These are phyloP conservation scores for Isurus oxyrinchus DNA, from an alignment of 2,113 vertebrate genomes.

Conservation along the genomic window DNA sequence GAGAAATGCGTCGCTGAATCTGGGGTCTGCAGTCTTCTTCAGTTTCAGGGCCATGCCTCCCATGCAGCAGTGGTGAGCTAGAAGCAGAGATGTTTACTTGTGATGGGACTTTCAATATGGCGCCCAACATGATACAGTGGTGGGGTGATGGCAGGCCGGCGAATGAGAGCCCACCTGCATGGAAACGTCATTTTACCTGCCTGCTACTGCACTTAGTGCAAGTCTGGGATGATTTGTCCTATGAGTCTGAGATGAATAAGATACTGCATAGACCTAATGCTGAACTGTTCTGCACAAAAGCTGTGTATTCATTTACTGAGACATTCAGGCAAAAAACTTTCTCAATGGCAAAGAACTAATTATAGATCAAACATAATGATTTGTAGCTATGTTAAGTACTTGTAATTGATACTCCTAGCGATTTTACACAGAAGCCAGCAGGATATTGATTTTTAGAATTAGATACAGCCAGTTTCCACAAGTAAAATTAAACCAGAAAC, in stretches of 20 bases:
- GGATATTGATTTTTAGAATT: conserved; percentile 33
- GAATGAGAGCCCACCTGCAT: too few relatives aligned
- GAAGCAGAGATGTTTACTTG: too few relatives aligned
- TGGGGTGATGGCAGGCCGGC: too few relatives aligned
- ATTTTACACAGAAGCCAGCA: conserved; percentile 24
- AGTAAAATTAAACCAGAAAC: conserved; percentile 31
- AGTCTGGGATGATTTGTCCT: too few relatives aligned
- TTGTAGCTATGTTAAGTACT: conserved; percentile 17
- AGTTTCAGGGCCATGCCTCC: too few relatives aligned
- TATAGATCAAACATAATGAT: conserved; percentile 32
- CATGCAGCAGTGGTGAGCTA: too few relatives aligned
- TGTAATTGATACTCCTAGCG: conserved; percentile 16
- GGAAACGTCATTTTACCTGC: too few relatives aligned
- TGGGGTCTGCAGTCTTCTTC: too few relatives aligned
- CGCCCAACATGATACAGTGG: too few relatives aligned
- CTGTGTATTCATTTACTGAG: neutral
- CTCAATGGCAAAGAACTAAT: neutral
- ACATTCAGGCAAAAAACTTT: neutral
- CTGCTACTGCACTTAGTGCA: too few relatives aligned
- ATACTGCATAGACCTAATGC: neutral
- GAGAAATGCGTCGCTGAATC: too few relatives aligned
- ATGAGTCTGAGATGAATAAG: neutral
- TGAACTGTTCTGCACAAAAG: neutral
- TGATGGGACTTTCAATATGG: too few relatives aligned
- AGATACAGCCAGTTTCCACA: conserved; percentile 21